Evolutionary conservation across 1,140 invertebrate species (phyloP).

Genomic region (Diachasma alloeum): DNA sequence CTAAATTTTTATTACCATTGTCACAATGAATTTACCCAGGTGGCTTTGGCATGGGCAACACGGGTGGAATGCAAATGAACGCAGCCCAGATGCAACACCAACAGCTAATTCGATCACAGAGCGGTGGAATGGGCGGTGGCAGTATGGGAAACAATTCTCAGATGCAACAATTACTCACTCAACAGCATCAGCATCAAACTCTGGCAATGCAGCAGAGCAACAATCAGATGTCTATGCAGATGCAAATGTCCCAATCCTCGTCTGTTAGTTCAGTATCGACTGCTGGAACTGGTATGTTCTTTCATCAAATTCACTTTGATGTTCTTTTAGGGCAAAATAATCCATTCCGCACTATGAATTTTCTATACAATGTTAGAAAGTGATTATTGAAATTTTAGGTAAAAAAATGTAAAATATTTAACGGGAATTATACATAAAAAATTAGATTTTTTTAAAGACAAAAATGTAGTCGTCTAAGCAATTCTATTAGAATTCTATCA

Average conservation of each 20-base stretch:
- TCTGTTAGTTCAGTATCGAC: slow-evolving; percentile 58
- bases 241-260: slow-evolving; percentile 65
- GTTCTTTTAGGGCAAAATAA: no score
- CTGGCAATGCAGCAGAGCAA: slow-evolving; percentile 69
- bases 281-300: slow-evolving; percentile 55
- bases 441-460: no score
- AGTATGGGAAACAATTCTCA: slow-evolving; percentile 56
- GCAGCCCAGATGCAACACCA: slow-evolving; percentile 67
- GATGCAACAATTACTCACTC: slow-evolving; percentile 68
- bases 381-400: no score
- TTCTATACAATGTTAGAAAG: no score
- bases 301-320: background rate
- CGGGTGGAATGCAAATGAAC: slow-evolving; percentile 67
- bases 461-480: no score
- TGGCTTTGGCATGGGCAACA: slow-evolving; percentile 58
- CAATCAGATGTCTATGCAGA: slow-evolving; percentile 65
- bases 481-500: no score
- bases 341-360: no score
- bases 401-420: no score
- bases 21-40: slow-evolving; percentile 49
- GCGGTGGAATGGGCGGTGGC: slow-evolving; percentile 51
- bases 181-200: slow-evolving; percentile 70
- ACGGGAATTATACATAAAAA: no score
- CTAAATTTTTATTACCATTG: background rate
- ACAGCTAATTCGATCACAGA: slow-evolving; percentile 61